Percentiles rank a stretch among this genome's conserved stretches.
Evolutionary conservation across 2,113 vertebrate genomes (phyloP).

Genomic region (Trichechus manatus): DNA sequence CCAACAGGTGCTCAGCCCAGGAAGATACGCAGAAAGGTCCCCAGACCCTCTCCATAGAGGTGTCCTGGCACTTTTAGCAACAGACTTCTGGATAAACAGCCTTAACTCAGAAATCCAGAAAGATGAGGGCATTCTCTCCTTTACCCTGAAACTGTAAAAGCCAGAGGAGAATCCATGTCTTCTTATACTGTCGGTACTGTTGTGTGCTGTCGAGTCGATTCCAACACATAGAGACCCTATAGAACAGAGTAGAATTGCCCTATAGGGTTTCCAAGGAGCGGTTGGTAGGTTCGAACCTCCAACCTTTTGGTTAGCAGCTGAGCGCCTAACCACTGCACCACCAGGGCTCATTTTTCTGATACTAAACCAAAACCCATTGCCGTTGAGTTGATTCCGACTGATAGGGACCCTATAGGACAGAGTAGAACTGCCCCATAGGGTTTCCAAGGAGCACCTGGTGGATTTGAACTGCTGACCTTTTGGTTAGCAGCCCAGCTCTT

Average conservation of each 20-base stretch:
- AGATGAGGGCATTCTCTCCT: background rate
- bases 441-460: background rate
- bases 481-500: background rate
- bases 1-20: background rate
- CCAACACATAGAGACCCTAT: background rate
- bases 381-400: background rate
- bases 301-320: background rate
- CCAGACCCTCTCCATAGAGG: background rate
- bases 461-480: too few species aligned
- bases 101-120: background rate
- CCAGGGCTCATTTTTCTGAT: too few species aligned
- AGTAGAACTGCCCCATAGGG: background rate
- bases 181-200: background rate
- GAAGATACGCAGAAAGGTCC: background rate
- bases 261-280: background rate
- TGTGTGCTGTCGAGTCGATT: background rate
- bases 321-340: background rate
- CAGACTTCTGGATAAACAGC: background rate
- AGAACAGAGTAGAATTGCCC: background rate
- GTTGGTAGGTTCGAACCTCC: too few species aligned
- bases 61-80: background rate
- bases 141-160: background rate
- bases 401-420: background rate
- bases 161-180: background rate
- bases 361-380: background rate